Percentiles rank a stretch among this genome's conserved stretches.
These are phyloP conservation scores for Acropternis orthonyx DNA, from an alignment of 2,797 vertebrate species.

Conservation along the genomic window DNA sequence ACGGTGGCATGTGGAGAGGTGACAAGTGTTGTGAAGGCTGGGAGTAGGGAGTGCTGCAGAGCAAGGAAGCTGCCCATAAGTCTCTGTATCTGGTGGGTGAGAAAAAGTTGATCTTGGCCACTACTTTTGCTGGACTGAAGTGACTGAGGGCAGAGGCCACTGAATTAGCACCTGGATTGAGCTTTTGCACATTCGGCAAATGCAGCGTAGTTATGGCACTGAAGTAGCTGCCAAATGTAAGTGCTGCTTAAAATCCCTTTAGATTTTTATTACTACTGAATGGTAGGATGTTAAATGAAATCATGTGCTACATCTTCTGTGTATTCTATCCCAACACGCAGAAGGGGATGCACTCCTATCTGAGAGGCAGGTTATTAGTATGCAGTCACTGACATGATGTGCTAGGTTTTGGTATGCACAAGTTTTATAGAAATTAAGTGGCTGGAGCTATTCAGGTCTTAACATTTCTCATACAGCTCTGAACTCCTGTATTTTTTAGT, in stretches of 20 bases:
- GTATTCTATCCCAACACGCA: not conserved
- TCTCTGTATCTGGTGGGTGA: not conserved
- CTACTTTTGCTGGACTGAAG: not conserved
- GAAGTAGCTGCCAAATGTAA: not conserved
- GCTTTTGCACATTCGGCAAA: not conserved
- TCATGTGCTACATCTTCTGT: not conserved
- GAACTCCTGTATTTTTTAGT: not conserved
- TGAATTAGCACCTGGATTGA: not conserved
- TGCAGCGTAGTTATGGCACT: not conserved
- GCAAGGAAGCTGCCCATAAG: not conserved
- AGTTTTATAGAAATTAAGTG: not conserved
- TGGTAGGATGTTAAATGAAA: not conserved
- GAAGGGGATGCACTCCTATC: not conserved
- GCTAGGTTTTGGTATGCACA: not conserved
- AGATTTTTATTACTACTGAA: not conserved
- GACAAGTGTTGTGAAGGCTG: not conserved
- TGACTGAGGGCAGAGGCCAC: not conserved
- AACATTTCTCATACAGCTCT: not conserved
- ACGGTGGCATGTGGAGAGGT: rapidly evolving
- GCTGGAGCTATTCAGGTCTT: not conserved
- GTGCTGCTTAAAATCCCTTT: not conserved
- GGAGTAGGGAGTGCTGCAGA: not conserved
- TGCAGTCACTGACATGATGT: no score
- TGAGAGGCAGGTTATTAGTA: not conserved
- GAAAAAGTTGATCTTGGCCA: not conserved